A percentile compares a stretch with the other conserved stretches of the same genome.
These are phyloP conservation scores for Micromesistius poutassou DNA, from an alignment of 2,797 vertebrate genomes.

Conservation along the genomic window DNA sequence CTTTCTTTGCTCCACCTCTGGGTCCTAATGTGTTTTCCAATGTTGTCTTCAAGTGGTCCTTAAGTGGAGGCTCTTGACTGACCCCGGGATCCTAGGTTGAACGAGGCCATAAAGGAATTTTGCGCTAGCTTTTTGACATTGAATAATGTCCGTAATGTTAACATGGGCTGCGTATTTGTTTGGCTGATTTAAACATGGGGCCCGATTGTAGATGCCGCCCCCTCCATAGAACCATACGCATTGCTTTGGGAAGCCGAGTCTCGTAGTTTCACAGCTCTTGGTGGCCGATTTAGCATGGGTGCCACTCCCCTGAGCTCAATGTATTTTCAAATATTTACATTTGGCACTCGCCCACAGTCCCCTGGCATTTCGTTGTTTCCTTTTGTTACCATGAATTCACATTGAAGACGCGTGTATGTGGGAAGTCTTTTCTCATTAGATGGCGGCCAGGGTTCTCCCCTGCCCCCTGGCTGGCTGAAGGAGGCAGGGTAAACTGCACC, in stretches of 20 bases:
- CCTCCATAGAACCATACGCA: slow-evolving; percentile 29
- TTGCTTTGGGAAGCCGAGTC: slow-evolving; percentile 26
- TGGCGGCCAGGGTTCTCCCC: not conserved
- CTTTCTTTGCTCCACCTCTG: not conserved
- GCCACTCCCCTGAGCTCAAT: slow-evolving; percentile 5
- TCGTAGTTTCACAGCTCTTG: slow-evolving; percentile 26
- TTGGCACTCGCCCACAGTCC: slow-evolving; percentile 23
- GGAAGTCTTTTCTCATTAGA: not conserved
- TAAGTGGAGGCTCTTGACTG: slow-evolving; percentile 34
- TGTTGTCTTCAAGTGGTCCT: slow-evolving; percentile 35
- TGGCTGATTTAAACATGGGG: slow-evolving; percentile 12
- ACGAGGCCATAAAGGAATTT: slow-evolving; percentile 6
- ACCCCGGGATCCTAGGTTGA: slow-evolving; percentile 3
- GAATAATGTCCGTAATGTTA: slow-evolving; percentile 19
- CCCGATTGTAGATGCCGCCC: slow-evolving; percentile 12
- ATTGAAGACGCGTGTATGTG: slow-evolving; percentile 26
- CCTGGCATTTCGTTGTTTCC: slow-evolving; percentile 29
- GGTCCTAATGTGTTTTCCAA: slow-evolving; percentile 19
- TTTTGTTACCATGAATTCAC: slow-evolving; percentile 14
- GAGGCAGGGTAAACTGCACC: not conserved
- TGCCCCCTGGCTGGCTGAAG: not conserved
- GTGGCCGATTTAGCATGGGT: slow-evolving; percentile 28
- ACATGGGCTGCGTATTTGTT: not conserved
- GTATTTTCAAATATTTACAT: slow-evolving; percentile 16
- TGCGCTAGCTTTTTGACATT: slow-evolving; percentile 10